Evolutionary conservation across 2,797 vertebrate genomes (phyloP).

Genomic region (Premnoplex brunnescens): DNA sequence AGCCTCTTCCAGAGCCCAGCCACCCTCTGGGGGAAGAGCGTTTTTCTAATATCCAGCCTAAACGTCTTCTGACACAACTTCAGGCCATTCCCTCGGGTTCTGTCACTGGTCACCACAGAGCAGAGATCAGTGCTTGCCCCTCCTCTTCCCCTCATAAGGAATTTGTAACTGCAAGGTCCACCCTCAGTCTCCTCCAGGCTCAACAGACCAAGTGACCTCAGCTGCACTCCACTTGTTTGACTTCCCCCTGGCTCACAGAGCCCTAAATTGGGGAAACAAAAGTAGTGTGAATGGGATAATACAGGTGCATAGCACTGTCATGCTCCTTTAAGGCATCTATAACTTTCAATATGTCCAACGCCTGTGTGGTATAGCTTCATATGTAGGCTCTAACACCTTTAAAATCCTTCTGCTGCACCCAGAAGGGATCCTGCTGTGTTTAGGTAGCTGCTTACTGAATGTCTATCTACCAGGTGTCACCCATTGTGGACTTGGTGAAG

Average conservation of each 20-base stretch:
- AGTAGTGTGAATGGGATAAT: background rate
- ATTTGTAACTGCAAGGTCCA: background rate
- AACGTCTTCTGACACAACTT: background rate
- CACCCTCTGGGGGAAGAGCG: background rate
- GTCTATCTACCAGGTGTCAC: constrained; percentile 75
- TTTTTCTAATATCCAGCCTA: background rate
- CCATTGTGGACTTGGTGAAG: constrained; percentile 83
- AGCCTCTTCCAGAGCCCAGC: background rate
- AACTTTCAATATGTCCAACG: background rate
- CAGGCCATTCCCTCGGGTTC: background rate
- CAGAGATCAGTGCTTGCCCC: background rate
- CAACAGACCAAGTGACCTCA: background rate
- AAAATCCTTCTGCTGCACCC: accelerated
- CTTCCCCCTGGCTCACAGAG: background rate
- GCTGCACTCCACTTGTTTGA: background rate
- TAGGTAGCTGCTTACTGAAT: accelerated
- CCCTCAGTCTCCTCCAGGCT: background rate
- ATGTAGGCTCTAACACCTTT: background rate
- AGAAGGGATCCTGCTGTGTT: background rate
- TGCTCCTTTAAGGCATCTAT: background rate
- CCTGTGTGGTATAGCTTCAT: background rate
- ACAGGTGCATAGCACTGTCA: background rate
- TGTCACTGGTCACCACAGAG: background rate
- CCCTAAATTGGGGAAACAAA: background rate
- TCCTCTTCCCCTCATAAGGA: background rate